Conservation (phyloP, 1,140 invertebrate species). For the Drosophila arizonae region DNA sequence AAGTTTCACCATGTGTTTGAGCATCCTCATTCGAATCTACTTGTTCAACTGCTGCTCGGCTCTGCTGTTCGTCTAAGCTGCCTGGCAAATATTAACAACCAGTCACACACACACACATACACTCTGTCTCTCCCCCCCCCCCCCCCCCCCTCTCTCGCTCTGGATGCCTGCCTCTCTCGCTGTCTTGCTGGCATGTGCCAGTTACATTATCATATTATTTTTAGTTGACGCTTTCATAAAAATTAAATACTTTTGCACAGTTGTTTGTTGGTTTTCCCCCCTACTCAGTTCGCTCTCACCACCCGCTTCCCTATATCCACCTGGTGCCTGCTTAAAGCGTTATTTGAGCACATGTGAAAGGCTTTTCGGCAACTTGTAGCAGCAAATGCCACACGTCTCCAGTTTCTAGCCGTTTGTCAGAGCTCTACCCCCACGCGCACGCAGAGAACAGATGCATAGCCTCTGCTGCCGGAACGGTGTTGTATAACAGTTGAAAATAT, state of each 20-base stretch:
- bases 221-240: conserved; percentile 70
- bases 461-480: neutral
- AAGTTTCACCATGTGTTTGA: conserved; percentile 21
- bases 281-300: neutral
- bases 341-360: conserved; percentile 7
- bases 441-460: neutral
- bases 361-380: neutral
- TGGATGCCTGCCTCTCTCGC: conserved; percentile 28
- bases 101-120: neutral
- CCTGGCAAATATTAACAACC: conserved; percentile 51
- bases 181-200: conserved; percentile 22
- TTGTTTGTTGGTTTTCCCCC: neutral
- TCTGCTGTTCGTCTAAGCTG: conserved; percentile 1
- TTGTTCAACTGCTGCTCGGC: conserved; percentile 10
- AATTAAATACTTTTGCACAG: conserved; percentile 62
- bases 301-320: neutral
- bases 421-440: neutral
- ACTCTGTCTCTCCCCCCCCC: neutral
- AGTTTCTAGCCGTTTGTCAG: neutral
- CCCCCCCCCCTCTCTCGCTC: neutral
- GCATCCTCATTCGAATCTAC: conserved; percentile 21
- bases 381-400: neutral
- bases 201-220: conserved; percentile 68
- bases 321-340: neutral
- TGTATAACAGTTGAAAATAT: neutral